Conservation (phyloP, 2,888 invertebrate genomes). For the Melanophora roralis region DNA sequence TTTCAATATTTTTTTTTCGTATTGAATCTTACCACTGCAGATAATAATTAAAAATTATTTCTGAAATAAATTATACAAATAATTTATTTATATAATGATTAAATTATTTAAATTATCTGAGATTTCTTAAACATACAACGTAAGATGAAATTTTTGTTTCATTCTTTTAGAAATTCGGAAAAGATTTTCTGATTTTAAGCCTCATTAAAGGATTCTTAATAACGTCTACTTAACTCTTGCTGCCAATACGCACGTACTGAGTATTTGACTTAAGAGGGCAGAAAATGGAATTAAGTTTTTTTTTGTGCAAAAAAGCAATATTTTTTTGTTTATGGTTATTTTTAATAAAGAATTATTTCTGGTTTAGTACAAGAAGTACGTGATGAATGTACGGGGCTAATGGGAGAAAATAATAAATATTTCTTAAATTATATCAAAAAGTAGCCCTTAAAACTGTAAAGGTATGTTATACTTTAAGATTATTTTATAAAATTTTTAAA, state of each 20-base stretch:
- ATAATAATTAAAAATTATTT: neutral
- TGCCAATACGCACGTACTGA: neutral
- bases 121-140: no score
- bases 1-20: neutral
- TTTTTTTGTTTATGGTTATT: neutral
- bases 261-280: neutral
- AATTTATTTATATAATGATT: neutral
- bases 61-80: neutral
- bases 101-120: neutral
- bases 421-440: no score
- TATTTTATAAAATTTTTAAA: no score
- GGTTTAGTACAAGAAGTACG: neutral
- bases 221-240: neutral
- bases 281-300: neutral
- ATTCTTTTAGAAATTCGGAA: neutral
- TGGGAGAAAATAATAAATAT: no score
- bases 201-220: neutral
- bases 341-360: conserved; percentile 19
- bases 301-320: conserved; percentile 15
- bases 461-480: no score
- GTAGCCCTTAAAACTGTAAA: no score
- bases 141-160: neutral
- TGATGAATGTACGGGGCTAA: neutral
- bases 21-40: no score
- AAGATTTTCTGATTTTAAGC: neutral